These are phyloP conservation scores for Micromussa lordhowensis DNA, from an alignment of 92 coral and sea anemone genomes.

Conservation along the genomic window DNA sequence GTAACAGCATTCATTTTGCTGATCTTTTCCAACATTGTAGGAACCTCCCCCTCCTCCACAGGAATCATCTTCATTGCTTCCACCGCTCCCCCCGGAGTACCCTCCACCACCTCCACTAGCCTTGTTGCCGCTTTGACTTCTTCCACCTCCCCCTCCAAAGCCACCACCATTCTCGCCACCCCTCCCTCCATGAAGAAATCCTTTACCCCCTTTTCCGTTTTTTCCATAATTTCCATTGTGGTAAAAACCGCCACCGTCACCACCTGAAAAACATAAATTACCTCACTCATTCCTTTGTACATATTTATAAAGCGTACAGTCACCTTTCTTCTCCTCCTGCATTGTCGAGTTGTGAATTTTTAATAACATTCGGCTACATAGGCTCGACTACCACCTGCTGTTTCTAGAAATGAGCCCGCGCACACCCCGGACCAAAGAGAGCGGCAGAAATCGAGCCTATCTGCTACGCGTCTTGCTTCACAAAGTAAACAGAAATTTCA, in stretches of 20 bases:
- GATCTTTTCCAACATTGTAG: background rate
- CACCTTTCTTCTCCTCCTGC: too few species aligned
- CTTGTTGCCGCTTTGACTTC: background rate
- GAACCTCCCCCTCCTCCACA: conserved; percentile 9
- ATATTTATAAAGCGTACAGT: too few species aligned
- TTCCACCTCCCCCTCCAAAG: background rate
- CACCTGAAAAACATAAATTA: background rate
- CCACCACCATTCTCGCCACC: background rate
- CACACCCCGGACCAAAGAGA: too few species aligned
- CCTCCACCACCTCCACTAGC: background rate
- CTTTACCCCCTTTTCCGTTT: background rate
- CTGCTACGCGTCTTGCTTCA: too few species aligned
- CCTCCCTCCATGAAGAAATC: background rate
- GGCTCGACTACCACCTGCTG: too few species aligned
- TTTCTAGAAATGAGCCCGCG: too few species aligned
- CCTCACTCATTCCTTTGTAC: background rate
- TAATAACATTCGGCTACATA: too few species aligned
- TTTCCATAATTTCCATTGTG: background rate
- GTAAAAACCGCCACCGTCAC: background rate
- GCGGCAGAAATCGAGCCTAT: too few species aligned
- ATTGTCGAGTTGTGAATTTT: too few species aligned
- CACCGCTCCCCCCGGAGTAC: background rate
- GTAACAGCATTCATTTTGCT: background rate
- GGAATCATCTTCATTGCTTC: background rate
- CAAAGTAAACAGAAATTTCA: too few species aligned